Conservation (phyloP, 2,797 vertebrate genomes). For the Neomorphus geoffroyi region DNA sequence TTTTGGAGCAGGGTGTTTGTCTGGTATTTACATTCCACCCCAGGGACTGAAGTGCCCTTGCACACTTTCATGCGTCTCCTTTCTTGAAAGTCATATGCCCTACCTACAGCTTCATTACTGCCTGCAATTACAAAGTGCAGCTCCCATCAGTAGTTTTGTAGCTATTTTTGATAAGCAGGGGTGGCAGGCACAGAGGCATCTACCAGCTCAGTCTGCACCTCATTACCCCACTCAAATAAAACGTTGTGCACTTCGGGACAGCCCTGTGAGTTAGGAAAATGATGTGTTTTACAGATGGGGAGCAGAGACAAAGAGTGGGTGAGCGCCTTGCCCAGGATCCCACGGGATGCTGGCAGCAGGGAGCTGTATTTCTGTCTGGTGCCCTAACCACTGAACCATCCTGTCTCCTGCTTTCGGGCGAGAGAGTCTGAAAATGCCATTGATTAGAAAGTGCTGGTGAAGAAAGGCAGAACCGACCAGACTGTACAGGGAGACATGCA, state of each 20-base stretch:
- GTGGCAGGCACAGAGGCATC: background rate
- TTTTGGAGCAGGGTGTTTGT: constrained; percentile 12
- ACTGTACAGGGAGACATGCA: constrained; percentile 51
- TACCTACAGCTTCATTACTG: constrained; percentile 15
- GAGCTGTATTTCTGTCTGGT: constrained; percentile 7
- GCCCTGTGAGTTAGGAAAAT: background rate
- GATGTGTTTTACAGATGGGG: background rate
- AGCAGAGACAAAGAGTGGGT: background rate
- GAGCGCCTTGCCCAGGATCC: background rate
- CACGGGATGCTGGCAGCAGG: background rate
- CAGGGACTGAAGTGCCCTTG: background rate
- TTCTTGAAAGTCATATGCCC: constrained; percentile 27
- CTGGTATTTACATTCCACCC: constrained; percentile 49
- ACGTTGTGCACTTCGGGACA: background rate
- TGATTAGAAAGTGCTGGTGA: constrained; percentile 41
- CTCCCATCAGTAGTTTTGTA: background rate
- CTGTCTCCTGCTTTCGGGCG: constrained; percentile 25
- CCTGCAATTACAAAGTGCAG: constrained; percentile 5
- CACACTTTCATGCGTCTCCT: constrained; percentile 31
- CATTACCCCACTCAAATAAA: background rate
- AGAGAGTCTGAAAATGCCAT: constrained; percentile 26
- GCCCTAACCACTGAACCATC: constrained; percentile 21
- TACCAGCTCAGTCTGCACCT: background rate
- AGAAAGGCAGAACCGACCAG: constrained; percentile 1
- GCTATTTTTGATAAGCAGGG: background rate